These are phyloP conservation scores for Numida meleagris DNA, from an alignment of 2,113 vertebrate species.

Conservation along the genomic window DNA sequence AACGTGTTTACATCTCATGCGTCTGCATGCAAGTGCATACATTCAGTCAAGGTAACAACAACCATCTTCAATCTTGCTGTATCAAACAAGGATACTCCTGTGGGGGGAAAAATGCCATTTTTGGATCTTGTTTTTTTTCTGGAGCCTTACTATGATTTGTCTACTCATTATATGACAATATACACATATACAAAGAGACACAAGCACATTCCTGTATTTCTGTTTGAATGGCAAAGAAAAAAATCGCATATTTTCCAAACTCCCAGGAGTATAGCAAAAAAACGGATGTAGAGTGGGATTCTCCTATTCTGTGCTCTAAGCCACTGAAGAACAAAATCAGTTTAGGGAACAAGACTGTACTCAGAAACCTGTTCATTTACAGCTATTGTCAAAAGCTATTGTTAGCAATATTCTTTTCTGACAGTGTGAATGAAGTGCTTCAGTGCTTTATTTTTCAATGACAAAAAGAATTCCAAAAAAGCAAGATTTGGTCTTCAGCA, in stretches of 20 bases:
- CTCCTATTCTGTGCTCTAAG: not conserved
- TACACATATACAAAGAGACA: fast-evolving
- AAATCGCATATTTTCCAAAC: not conserved
- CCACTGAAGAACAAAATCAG: not conserved
- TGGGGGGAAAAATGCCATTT: not conserved
- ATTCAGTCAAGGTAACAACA: not conserved
- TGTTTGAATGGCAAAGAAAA: not conserved
- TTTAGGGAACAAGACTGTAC: not conserved
- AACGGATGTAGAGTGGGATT: not conserved
- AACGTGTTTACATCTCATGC: not conserved
- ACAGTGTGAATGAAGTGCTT: not conserved
- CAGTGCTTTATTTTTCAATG: not conserved
- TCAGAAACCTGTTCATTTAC: not conserved
- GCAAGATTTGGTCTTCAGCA: not conserved
- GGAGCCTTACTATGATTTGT: not conserved
- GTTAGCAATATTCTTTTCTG: not conserved
- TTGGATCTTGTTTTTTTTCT: not conserved
- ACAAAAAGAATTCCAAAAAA: not conserved
- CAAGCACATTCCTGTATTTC: not conserved
- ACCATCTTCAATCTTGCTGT: not conserved
- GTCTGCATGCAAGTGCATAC: not conserved
- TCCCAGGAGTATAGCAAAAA: not conserved
- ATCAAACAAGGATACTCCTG: fast-evolving
- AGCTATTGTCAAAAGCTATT: not conserved
- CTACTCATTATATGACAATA: not conserved